phyloP scores from a whole-genome alignment of 2,888 invertebrate species.

The Ernsta delagoae region DNA sequence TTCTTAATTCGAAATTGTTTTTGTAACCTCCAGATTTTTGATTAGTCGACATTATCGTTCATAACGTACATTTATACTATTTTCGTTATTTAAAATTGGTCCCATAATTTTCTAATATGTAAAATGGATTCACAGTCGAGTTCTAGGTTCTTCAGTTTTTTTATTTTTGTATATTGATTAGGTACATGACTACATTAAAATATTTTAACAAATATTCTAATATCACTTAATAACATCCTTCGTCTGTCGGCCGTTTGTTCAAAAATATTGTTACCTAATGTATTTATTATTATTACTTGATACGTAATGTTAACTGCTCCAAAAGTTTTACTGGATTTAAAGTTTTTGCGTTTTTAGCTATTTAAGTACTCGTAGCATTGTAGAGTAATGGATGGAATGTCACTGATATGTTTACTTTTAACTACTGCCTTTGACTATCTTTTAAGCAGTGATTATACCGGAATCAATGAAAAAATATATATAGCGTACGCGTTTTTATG shows the following conservation, averaged over 20 bases:
- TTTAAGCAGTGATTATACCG: not conserved
- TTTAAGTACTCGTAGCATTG: not conserved
- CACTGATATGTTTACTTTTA: constrained; percentile 4
- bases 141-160: too few relatives aligned
- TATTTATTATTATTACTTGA: not conserved
- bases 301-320: not conserved
- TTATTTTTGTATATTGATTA: not conserved
- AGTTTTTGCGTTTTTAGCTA: not conserved
- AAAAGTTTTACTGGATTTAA: not conserved
- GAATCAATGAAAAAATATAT: not conserved
- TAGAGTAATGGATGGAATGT: not conserved
- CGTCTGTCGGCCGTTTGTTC: not conserved
- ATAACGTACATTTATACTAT: too few relatives aligned
- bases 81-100: too few relatives aligned
- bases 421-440: not conserved
- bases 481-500: too few relatives aligned
- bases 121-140: too few relatives aligned
- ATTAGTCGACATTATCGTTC: too few relatives aligned
- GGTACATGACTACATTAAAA: not conserved
- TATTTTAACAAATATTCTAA: too few relatives aligned
- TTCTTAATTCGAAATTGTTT: too few relatives aligned
- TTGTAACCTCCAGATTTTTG: too few relatives aligned
- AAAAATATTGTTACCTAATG: not conserved
- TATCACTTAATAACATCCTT: not conserved
- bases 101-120: too few relatives aligned